Percentiles rank a stretch among this genome's conserved stretches.
Conservation (phyloP, 2,113 vertebrate genomes). For the Psilopsiagon aurifrons region DNA sequence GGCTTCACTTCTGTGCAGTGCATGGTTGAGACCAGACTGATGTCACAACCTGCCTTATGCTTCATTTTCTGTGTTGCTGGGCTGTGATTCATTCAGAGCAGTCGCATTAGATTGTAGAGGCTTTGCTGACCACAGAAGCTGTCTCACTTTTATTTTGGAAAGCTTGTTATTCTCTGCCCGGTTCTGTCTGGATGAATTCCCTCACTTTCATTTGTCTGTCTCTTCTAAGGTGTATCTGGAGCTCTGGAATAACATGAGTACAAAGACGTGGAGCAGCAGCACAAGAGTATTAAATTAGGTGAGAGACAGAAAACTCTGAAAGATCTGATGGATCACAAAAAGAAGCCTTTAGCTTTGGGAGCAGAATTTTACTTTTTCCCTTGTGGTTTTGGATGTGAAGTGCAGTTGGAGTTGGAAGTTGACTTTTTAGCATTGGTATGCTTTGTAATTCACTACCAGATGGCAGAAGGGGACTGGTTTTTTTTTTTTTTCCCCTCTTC, state of each 20-base stretch:
- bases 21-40: neutral
- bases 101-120: accelerated
- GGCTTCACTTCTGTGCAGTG: neutral
- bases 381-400: neutral
- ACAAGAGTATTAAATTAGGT: neutral
- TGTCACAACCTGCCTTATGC: neutral
- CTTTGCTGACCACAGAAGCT: neutral
- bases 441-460: slow-evolving; percentile 23
- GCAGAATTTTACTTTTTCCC: neutral
- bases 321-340: neutral
- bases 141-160: neutral
- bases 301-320: too few species aligned
- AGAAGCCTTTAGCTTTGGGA: neutral
- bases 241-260: neutral
- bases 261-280: neutral
- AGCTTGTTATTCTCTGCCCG: neutral
- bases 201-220: neutral
- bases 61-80: neutral
- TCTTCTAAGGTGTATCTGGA: neutral
- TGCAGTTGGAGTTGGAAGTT: neutral
- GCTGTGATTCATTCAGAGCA: neutral
- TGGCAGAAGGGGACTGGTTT: neutral
- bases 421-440: neutral
- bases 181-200: neutral
- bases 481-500: accelerated